Evolutionary conservation across 2,113 vertebrate genomes (phyloP).

Genomic region (Parus major): DNA sequence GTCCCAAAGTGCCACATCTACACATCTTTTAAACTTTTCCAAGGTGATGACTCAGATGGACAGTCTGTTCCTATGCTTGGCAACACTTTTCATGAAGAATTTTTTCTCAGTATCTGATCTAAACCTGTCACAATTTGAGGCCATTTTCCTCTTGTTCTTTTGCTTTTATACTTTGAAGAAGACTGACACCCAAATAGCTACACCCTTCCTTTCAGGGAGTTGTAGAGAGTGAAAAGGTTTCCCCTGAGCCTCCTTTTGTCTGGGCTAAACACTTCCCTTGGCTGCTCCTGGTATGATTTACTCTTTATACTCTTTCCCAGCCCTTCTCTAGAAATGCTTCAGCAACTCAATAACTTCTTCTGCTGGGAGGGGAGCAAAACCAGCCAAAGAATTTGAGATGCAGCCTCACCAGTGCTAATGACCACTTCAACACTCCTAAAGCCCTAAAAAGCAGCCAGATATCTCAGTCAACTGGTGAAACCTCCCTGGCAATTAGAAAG

Average conservation of each 20-base stretch:
- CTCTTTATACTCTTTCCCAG: background rate
- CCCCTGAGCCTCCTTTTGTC: background rate
- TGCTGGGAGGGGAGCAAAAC: background rate
- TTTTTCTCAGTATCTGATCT: background rate
- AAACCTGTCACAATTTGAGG: background rate
- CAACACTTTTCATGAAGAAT: background rate
- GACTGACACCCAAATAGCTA: accelerated
- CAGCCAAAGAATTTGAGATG: background rate
- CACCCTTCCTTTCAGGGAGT: background rate
- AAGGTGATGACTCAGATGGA: background rate
- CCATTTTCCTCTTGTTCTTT: background rate
- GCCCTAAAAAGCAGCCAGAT: background rate
- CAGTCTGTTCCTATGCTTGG: background rate
- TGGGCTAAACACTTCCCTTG: background rate
- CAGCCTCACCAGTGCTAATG: background rate
- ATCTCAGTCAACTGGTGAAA: background rate
- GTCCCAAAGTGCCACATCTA: background rate
- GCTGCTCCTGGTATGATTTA: background rate
- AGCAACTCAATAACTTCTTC: background rate
- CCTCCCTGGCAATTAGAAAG: background rate
- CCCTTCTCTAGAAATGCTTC: background rate
- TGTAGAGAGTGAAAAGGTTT: background rate
- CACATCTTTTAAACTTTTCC: background rate
- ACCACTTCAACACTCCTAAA: background rate
- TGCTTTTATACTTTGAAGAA: background rate